Conservation (phyloP, 2,113 vertebrate genomes). For the Mastomys natalensis region DNA sequence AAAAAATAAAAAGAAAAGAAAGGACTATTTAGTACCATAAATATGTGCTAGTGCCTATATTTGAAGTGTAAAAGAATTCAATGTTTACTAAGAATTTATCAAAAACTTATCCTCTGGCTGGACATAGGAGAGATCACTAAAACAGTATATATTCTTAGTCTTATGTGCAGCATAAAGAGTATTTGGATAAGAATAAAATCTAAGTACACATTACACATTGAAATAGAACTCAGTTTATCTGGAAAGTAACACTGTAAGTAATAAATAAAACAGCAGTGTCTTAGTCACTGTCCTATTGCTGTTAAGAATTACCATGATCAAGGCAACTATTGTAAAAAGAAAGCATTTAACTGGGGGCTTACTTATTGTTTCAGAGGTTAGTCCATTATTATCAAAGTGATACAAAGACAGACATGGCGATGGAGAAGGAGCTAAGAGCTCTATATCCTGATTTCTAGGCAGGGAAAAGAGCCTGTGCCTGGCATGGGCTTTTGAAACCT, state of each 20-base stretch:
- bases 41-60: accelerated
- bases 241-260: neutral
- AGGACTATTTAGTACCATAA: neutral
- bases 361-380: neutral
- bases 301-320: too few species aligned
- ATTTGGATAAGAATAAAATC: neutral
- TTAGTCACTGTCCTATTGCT: too few species aligned
- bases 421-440: neutral
- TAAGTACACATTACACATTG: neutral
- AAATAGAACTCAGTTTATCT: neutral
- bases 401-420: neutral
- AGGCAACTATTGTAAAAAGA: neutral
- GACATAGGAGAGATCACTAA: neutral
- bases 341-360: neutral
- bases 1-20: slow-evolving; percentile 29
- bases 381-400: neutral
- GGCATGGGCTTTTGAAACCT: neutral
- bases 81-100: slow-evolving; percentile 29
- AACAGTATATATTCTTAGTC: neutral
- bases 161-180: neutral
- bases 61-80: neutral
- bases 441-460: neutral
- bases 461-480: neutral
- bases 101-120: neutral
- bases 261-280: neutral